Conservation (phyloP, 1,140 invertebrate genomes). For the Drosophila mayri region DNA sequence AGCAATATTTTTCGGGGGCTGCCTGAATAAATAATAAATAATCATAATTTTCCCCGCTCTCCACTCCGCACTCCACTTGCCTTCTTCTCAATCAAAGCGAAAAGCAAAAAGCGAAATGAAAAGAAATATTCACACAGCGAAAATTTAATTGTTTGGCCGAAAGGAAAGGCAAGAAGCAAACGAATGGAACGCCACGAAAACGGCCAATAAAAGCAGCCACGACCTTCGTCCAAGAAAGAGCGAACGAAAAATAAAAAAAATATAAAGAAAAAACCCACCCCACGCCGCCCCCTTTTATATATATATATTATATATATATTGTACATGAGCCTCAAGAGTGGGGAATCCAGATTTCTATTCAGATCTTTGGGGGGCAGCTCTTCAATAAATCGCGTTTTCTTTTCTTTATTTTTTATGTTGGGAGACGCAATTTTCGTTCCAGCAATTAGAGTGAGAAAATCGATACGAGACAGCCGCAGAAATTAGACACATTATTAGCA, state of each 20-base stretch:
- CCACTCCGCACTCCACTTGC: neutral
- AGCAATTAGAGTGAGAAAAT: slow-evolving; percentile 45
- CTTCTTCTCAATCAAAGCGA: slow-evolving; percentile 12
- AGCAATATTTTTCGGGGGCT: slow-evolving; percentile 49
- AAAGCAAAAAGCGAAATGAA: slow-evolving; percentile 40
- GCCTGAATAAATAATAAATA: slow-evolving; percentile 65
- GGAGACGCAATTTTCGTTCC: slow-evolving; percentile 26
- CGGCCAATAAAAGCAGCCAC: slow-evolving; percentile 57
- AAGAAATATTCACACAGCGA: slow-evolving; percentile 54
- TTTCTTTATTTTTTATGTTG: slow-evolving; percentile 14
- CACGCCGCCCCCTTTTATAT: slow-evolving; percentile 6
- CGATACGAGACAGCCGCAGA: slow-evolving; percentile 42
- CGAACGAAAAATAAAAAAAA: slow-evolving; percentile 20
- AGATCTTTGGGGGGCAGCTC: slow-evolving; percentile 13
- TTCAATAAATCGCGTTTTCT: slow-evolving; percentile 23
- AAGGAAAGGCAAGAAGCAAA: slow-evolving; percentile 27
- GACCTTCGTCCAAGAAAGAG: slow-evolving; percentile 55
- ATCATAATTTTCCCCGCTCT: slow-evolving; percentile 48
- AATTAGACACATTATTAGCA: slow-evolving; percentile 39
- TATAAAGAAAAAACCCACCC: slow-evolving; percentile 14
- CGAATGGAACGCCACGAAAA: slow-evolving; percentile 41
- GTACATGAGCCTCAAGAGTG: neutral
- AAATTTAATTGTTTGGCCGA: slow-evolving; percentile 58
- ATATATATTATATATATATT: neutral
- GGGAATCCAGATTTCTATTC: slow-evolving; percentile 35